Percentiles rank a stretch among this genome's conserved stretches.
phyloP scores from a whole-genome alignment of 2,113 vertebrate species.

The Erythrocercus mccallii region DNA sequence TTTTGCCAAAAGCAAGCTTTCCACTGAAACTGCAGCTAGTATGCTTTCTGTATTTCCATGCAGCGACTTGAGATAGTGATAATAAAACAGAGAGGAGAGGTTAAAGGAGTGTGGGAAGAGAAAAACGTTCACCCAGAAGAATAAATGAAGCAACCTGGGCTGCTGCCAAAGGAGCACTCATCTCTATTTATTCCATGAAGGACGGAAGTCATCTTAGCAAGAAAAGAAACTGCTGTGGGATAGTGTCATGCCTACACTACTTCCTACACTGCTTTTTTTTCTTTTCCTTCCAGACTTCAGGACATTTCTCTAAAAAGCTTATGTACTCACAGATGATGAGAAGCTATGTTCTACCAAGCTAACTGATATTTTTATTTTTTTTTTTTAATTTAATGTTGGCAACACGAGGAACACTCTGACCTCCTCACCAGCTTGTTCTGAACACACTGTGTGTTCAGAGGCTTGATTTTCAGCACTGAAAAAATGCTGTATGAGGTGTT shows the following conservation, averaged over 20 bases:
- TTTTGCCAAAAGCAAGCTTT: constrained; percentile 36
- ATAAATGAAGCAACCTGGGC: constrained; percentile 49
- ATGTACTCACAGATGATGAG: neutral
- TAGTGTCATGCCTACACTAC: constrained; percentile 24
- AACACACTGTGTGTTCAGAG: neutral
- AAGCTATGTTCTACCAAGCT: neutral
- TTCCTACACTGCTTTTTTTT: neutral
- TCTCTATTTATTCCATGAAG: constrained; percentile 50
- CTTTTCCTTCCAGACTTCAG: neutral
- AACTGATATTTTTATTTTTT: neutral
- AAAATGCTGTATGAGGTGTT: neutral
- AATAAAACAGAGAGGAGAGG: constrained; percentile 31
- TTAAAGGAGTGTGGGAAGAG: constrained; percentile 67
- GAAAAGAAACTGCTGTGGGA: constrained; percentile 45
- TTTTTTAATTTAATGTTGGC: neutral
- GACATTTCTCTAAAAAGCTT: neutral
- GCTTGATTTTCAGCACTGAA: neutral
- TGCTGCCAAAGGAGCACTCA: constrained; percentile 57
- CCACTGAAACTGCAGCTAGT: neutral
- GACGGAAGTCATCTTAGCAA: constrained; percentile 49
- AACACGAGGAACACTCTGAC: neutral
- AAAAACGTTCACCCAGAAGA: constrained; percentile 42
- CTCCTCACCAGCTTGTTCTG: neutral
- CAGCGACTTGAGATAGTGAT: neutral
- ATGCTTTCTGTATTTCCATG: constrained; percentile 10